A percentile compares a stretch with the other conserved stretches of the same genome.
phyloP scores from a whole-genome alignment of 2,113 vertebrate species.

The Paramormyrops kingsleyae region DNA sequence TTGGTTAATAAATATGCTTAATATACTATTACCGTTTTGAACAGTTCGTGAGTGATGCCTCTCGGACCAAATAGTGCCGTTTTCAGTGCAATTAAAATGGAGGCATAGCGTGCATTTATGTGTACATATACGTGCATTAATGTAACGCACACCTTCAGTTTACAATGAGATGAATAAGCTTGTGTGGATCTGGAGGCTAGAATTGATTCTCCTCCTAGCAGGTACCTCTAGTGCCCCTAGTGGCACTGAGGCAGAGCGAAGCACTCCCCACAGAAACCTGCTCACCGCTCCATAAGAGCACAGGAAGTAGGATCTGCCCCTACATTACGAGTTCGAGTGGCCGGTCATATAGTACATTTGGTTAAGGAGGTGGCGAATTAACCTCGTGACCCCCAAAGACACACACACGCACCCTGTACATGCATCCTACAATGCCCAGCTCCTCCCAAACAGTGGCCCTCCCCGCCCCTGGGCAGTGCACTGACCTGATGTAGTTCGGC shows the following conservation, averaged over 20 bases:
- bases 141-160: not conserved
- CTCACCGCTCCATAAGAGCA: not conserved
- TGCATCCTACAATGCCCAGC: not conserved
- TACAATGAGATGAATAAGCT: not conserved
- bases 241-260: not conserved
- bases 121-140: not conserved
- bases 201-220: not conserved
- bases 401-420: not conserved
- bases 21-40: not conserved
- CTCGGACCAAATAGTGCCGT: not conserved
- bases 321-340: not conserved
- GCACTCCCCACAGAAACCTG: not conserved
- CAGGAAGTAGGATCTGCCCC: not conserved
- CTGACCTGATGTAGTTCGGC: slow-evolving; percentile 81
- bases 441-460: not conserved
- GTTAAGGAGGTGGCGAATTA: not conserved
- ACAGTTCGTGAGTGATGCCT: not conserved
- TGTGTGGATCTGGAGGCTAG: not conserved
- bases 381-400: not conserved
- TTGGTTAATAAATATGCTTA: not conserved
- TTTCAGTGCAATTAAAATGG: not conserved
- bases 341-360: not conserved
- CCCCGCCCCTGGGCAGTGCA: slow-evolving; percentile 10
- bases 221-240: not conserved
- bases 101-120: not conserved